Conservation (phyloP, 2,113 vertebrate species). For the Sus scrofa region T2T-Sscrofa CM000829.6:61067501-61068000, state of each 20-base stretch:
- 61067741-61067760: not conserved
- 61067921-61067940: not conserved
- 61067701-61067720: not conserved
- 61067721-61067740: not conserved
- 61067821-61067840: constrained; percentile 52
- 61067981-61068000: constrained; percentile 56
- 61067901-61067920: constrained; percentile 61
- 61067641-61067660: not conserved
- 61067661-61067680: not conserved
- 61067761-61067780: constrained; percentile 49
- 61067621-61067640: not conserved
- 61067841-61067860: constrained; percentile 45
- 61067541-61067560: not conserved
- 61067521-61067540: not conserved
- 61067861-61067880: constrained; percentile 46
- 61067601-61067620: not conserved
- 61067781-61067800: constrained; percentile 40
- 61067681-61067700: constrained; percentile 13
- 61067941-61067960: constrained; percentile 32
- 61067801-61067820: constrained; percentile 20
- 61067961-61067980: constrained; percentile 55
- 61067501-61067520: not conserved
- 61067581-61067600: not conserved
- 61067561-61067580: not conserved
- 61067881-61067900: constrained; percentile 55